Evolutionary conservation across 35 echinoderm and acorn worm genomes (phyloP).

Genomic region (Heliocidaris tuberculata): DNA sequence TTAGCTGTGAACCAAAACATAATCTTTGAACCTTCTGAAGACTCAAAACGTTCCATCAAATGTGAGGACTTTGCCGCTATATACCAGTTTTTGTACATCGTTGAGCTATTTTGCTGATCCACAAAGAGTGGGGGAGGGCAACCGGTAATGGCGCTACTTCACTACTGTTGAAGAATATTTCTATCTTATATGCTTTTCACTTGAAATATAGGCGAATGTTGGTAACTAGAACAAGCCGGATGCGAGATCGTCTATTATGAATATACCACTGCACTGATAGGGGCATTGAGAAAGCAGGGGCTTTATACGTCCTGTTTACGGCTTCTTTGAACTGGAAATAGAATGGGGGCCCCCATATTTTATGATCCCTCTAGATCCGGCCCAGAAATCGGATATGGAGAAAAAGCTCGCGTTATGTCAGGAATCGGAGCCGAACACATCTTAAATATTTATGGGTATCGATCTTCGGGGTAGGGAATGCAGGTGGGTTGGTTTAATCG

Average conservation of each 20-base stretch:
- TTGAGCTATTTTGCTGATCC: not conserved
- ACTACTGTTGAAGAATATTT: not conserved
- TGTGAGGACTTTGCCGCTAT: too few species aligned
- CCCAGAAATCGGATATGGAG: not conserved
- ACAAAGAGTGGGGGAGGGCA: not conserved
- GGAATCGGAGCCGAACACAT: constrained; percentile 1
- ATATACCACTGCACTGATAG: not conserved
- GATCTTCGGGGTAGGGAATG: not conserved
- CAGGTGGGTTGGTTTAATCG: not conserved
- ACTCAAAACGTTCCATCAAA: too few species aligned
- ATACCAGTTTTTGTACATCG: not conserved
- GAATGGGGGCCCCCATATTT: not conserved
- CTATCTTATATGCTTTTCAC: not conserved
- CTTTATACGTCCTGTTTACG: not conserved
- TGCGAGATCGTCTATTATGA: not conserved
- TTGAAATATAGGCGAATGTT: not conserved
- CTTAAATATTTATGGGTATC: not conserved
- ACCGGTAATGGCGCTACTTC: not conserved
- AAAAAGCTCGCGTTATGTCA: not conserved
- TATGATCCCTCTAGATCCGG: not conserved
- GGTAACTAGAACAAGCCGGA: not conserved
- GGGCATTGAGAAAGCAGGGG: not conserved
- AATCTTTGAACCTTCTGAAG: too few species aligned
- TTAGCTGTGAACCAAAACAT: too few species aligned
- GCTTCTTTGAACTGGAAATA: not conserved